Evolutionary conservation across 1,140 invertebrate species (phyloP), one percentile per base, ranked within the genome.

Genomic region (Caenorhabditis inopinata): DNA sequence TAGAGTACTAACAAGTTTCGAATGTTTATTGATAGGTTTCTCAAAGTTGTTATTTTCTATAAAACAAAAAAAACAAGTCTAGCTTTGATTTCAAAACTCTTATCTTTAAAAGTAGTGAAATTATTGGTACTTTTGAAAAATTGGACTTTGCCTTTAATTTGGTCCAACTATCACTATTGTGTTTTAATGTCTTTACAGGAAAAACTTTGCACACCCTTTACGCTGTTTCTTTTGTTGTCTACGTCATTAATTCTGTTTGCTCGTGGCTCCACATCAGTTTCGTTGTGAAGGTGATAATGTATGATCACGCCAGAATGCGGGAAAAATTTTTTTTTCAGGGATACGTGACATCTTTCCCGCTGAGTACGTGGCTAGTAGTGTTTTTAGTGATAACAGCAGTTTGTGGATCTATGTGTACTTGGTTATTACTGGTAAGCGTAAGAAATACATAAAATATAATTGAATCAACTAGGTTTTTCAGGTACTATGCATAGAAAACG

Each of bases 201-300:
- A 45, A 84, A 58, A 87, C 86, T 46, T 84, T 85, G 85, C 87
- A 87, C 73, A 85, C 85, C 7, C 78, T 88, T 16, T 88, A 88
- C 47, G 87, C 87, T 18, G 47, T 87, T 35, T 82, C 79, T 12
- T 87, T 89, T 25, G 32, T 88, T 21, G 83, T 88, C 32, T 88
- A 89, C 74, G 81, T 82, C 14, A 58, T 53, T n/a, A 87, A 86
- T 53, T 83, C 53, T 23, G 49, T 88, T 14, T 73, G 78, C 32
- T 84, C 88, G 58, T 87, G 87, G 87, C 23, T 87, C 49, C 86
- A 87, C 73, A 81, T 83, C 25, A 48, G 45, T 48, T 75, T 75
- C 21, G 47, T 49, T 2, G 45, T 75, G n/a, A 75, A 45, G 48
- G 76, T 78, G 47, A 62, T 23, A 53, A 78, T 45, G 76, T 18